These are phyloP conservation scores for Yponomeuta cagnagella DNA, from an alignment of 2,888 invertebrate genomes.

Conservation along the genomic window DNA sequence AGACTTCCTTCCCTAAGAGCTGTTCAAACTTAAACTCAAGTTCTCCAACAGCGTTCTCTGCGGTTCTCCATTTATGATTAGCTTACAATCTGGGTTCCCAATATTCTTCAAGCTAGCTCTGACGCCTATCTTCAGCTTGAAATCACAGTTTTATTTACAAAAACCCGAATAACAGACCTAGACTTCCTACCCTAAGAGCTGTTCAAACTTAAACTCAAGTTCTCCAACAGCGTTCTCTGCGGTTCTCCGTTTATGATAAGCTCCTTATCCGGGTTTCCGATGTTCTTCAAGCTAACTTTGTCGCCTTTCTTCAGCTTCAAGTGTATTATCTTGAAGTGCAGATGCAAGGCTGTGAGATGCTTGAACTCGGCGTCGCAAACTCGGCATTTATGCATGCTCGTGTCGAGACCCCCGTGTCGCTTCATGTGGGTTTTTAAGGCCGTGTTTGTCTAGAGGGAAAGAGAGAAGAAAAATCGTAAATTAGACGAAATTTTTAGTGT, in stretches of 20 bases:
- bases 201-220: too few relatives aligned
- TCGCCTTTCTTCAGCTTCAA: slow-evolving; percentile 8
- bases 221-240: too few relatives aligned
- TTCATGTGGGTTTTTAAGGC: not conserved
- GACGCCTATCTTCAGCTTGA: not conserved
- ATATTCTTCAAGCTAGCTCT: not conserved
- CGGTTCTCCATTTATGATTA: not conserved
- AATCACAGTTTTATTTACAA: too few relatives aligned
- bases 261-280: not conserved
- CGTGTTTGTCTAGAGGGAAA: not conserved
- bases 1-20: too few relatives aligned
- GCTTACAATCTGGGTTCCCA: not conserved
- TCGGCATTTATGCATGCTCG: not conserved
- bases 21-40: too few relatives aligned
- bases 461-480: too few relatives aligned
- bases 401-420: not conserved
- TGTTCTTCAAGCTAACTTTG: slow-evolving; percentile 4
- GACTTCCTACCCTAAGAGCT: too few relatives aligned
- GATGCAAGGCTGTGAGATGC: not conserved
- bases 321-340: slow-evolving; percentile 11
- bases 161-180: too few relatives aligned
- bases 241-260: not conserved
- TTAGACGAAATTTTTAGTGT: too few relatives aligned
- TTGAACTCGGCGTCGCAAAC: slow-evolving; percentile 4
- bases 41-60: too few relatives aligned